A percentile compares a stretch with the other conserved stretches of the same genome.
Conservation (phyloP, 2,888 invertebrate genomes). For the Neria commutata region DNA sequence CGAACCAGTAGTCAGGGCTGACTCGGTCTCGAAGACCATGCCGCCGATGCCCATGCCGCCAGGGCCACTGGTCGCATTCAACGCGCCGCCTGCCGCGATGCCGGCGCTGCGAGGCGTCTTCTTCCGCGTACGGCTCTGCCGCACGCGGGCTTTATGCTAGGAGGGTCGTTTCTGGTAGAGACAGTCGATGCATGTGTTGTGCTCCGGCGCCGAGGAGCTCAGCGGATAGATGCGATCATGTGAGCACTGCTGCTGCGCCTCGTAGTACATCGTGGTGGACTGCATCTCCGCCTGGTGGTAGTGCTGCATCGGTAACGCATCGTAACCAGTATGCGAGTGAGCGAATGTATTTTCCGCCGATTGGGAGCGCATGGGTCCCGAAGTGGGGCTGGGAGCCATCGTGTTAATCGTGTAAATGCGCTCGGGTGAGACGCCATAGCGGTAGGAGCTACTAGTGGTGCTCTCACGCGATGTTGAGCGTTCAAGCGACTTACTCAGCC, state of each 20-base stretch:
- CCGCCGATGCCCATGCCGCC: constrained; percentile 38
- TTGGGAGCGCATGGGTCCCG: constrained; percentile 56
- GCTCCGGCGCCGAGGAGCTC: constrained; percentile 66
- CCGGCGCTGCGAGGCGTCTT: constrained; percentile 60
- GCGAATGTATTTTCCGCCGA: constrained; percentile 61
- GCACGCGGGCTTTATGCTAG: constrained; percentile 70
- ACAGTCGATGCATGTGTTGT: constrained; percentile 76
- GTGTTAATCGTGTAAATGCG: constrained; percentile 57
- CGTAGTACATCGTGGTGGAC: constrained; percentile 22
- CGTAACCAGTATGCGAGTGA: constrained; percentile 63
- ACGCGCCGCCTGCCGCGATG: constrained; percentile 22
- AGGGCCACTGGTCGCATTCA: constrained; percentile 10
- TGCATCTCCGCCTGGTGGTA: constrained; percentile 31
- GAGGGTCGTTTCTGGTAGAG: constrained; percentile 70
- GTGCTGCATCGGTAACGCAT: constrained; percentile 65
- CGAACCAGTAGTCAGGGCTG: constrained; percentile 29
- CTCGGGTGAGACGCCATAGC: constrained; percentile 58
- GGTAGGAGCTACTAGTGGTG: constrained; percentile 48
- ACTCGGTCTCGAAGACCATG: constrained; percentile 20
- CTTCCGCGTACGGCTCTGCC: constrained; percentile 70
- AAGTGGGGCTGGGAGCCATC: constrained; percentile 22
- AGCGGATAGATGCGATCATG: constrained; percentile 45
- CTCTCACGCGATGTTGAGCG: constrained; percentile 60
- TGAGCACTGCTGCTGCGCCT: constrained; percentile 33
- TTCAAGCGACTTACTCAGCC: constrained; percentile 60